Percentiles rank a stretch among this genome's conserved stretches.
Evolutionary conservation across 2,797 vertebrate genomes (phyloP).

Genomic region (Leptatherina wallacei): DNA sequence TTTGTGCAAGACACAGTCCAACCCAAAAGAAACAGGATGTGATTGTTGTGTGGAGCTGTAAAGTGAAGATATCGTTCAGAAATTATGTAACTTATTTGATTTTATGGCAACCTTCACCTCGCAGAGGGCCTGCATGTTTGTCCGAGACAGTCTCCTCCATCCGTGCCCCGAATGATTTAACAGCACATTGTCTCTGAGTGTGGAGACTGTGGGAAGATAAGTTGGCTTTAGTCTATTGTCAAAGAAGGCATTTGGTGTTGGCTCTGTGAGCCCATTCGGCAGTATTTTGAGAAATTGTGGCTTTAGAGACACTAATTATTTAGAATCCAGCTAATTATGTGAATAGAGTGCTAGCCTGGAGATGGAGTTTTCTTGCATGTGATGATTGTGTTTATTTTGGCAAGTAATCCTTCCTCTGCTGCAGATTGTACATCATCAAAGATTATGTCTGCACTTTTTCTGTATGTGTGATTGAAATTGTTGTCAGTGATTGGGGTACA

Average conservation of each 20-base stretch:
- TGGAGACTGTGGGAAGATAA: slow-evolving; percentile 61
- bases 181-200: slow-evolving; percentile 44
- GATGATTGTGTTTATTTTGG: slow-evolving; percentile 28
- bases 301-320: slow-evolving; percentile 19
- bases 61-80: slow-evolving; percentile 36
- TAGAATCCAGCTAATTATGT: slow-evolving; percentile 8
- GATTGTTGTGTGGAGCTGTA: slow-evolving; percentile 9
- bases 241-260: slow-evolving; percentile 41
- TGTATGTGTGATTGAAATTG: slow-evolving; percentile 8
- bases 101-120: slow-evolving; percentile 48
- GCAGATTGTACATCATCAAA: slow-evolving; percentile 8
- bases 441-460: not conserved
- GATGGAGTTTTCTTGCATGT: slow-evolving; percentile 27
- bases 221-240: slow-evolving; percentile 38
- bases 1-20: slow-evolving; percentile 12
- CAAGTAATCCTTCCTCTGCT: not conserved
- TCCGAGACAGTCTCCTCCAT: slow-evolving; percentile 37
- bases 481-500: not conserved
- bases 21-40: slow-evolving; percentile 60
- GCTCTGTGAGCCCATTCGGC: slow-evolving; percentile 29
- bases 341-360: slow-evolving; percentile 13
- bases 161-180: slow-evolving; percentile 41
- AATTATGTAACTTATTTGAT: slow-evolving; percentile 51
- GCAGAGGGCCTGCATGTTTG: slow-evolving; percentile 34
- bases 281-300: slow-evolving; percentile 15